Base-by-base conservation (phyloP, 2,797 vertebrate genomes). In the Dallia pectoralis region DNA sequence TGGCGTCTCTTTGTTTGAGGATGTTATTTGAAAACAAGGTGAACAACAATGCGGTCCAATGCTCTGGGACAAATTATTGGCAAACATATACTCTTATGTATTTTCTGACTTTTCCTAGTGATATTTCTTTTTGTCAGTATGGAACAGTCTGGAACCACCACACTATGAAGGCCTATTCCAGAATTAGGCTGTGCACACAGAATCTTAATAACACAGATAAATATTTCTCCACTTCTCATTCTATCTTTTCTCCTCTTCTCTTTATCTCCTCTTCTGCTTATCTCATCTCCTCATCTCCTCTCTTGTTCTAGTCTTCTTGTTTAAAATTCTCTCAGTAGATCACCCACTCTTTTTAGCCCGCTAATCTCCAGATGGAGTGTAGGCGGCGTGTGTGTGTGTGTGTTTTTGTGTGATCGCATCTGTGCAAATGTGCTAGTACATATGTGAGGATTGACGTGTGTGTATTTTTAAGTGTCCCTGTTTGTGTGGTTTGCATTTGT, bases 1-100 rank as follows among this genome's bases (percentile, higher is more conserved):
- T 91, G 90, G 91, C 40, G 67, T 85, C 78, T 87, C 81, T 90
- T 91, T 93, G 90, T 92, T 90, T 88, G 78, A 72, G 80, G 82
- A 81, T 59, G 78, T 90, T 87, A 83, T 89, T 81, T 80, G 76
- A 86, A 85, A 87, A 85, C 30, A 65, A 84, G 85, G 76, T 77
- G 74, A 84, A 81, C 48, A 67, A 72, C 14, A 32, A 27, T 25
- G 18, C 73, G 67, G 48, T 70, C 70, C 69, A 44, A 44, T 44
- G 9, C 40, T 44, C 9, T 2, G 71, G 48, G 77, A 77, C 74
- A 32, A 33, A 64, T 69, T 12, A 49, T 29, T 68, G 48, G 6
- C 9, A 68, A 49, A 48, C 36, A n/a, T 32, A 65, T 18, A 2
- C 69, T 7, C 4, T 49, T 29, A 49, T 51, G 49, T 27, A 16